Conservation (phyloP, 1,140 invertebrate species). For the Nasonia vitripennis region DNA sequence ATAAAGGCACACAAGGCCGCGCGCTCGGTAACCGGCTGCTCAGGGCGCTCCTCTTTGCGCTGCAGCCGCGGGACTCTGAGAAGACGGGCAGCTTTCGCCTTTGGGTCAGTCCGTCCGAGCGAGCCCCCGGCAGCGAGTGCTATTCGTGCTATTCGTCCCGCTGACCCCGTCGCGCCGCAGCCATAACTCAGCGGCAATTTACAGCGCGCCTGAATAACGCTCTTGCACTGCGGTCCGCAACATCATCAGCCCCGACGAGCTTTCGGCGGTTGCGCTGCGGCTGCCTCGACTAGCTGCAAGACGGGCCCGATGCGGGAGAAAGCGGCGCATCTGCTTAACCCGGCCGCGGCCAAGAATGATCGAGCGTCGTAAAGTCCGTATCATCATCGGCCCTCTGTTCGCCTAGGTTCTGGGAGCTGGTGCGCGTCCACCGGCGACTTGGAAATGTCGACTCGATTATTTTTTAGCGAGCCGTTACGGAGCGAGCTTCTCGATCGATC, state of each 20-base stretch:
- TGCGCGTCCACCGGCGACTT: too few relatives aligned
- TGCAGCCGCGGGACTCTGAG: too few relatives aligned
- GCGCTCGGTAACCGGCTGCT: too few relatives aligned
- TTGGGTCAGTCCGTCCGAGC: conserved; percentile 20
- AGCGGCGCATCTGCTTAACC: too few relatives aligned
- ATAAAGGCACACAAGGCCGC: too few relatives aligned
- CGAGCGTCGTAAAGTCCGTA: too few relatives aligned
- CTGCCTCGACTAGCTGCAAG: not conserved
- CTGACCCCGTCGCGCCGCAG: conserved; percentile 14
- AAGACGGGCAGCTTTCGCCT: conserved; percentile 21
- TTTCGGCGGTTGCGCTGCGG: conserved; percentile 30
- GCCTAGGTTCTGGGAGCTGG: too few relatives aligned
- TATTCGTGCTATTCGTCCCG: not conserved
- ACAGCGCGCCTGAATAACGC: not conserved
- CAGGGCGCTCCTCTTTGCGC: too few relatives aligned
- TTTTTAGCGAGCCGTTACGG: not conserved
- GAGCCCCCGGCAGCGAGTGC: not conserved
- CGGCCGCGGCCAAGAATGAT: too few relatives aligned
- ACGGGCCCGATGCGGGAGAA: too few relatives aligned
- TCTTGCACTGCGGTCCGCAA: not conserved
- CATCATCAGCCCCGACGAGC: conserved; percentile 23
- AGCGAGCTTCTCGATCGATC: not conserved
- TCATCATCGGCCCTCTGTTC: too few relatives aligned
- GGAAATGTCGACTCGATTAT: not conserved
- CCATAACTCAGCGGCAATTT: too few relatives aligned